Evolutionary conservation across 2,113 vertebrate species (phyloP), one percentile per base, ranked within the genome.

Genomic region (Macroglossus sobrinus): DNA sequence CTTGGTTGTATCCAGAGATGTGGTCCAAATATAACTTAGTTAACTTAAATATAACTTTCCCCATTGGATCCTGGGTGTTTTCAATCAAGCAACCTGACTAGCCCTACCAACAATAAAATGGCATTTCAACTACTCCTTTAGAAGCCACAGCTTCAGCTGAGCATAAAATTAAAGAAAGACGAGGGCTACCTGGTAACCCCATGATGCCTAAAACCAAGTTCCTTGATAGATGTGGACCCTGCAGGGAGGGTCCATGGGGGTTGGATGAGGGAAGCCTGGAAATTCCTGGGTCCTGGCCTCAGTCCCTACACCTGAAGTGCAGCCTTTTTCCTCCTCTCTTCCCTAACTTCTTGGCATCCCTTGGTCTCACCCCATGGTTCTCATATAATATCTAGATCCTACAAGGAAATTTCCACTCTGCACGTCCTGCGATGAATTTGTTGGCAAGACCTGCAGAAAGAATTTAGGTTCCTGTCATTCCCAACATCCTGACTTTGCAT

Each of bases 401-500:
- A 1, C 10, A 14, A 22, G 33, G 55, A 40, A n/a, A 55, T 0
- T 7, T 50, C 38, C 1, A 21, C 1, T 28, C 15, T 97, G 97
- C 21, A 92, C 21, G 8, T 97, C 94, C 71, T 97, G 97, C 1
- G 63, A 94, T 88, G 94, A 97, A 81, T 96, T 84, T 71, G 15
- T 53, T 64, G 88, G 61, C 59, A 92, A 79, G 11, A 89, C 3
- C 10, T 97, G 97, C 93, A 96, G 22, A 84, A 97, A 19, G 95
- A 97, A 95, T 82, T 72, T 35, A 16, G 84, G 84, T 43, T 47
- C 61, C 79, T 97, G 97, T 87, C 50, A 16, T 7, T 9, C 96
- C 35, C 97, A n/a, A 84, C 33, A 78, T 57, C 96, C 97, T 35
- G 96, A 96, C 79, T 97, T 96, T 47, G 78, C 92, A 19, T 97